Conservation (phyloP, 1,140 invertebrate species). For the Drosophila pruinosa region DNA sequence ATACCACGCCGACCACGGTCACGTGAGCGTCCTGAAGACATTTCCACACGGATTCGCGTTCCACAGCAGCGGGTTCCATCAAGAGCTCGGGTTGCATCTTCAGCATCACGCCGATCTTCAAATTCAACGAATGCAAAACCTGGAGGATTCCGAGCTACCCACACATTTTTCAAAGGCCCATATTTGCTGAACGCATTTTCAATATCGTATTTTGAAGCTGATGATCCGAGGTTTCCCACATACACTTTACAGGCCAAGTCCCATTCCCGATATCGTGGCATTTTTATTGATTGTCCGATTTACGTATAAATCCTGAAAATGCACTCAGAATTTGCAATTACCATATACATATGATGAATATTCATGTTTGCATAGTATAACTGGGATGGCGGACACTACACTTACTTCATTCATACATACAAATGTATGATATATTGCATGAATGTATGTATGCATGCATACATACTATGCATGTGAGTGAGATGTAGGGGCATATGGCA, state of each 20-base stretch:
- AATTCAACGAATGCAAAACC: constrained; percentile 99
- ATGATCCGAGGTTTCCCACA: constrained; percentile 96
- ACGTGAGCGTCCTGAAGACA: constrained; percentile 92
- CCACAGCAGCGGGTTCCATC: constrained; percentile 96
- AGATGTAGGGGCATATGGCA: constrained; percentile 5
- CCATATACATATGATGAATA: not conserved
- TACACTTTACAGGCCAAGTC: constrained; percentile 98
- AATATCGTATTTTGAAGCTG: constrained; percentile 95
- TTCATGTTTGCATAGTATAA: not conserved
- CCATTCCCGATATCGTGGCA: constrained; percentile 94
- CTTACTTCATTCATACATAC: not conserved
- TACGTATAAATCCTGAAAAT: not conserved
- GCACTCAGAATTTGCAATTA: not conserved
- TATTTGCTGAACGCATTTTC: constrained; percentile 97
- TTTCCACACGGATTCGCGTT: constrained; percentile 91
- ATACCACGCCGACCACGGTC: constrained; percentile 10
- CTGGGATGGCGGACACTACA: not conserved
- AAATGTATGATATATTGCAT: too few relatives aligned
- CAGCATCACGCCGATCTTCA: constrained; percentile 98
- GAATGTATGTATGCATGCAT: not conserved
- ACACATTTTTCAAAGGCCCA: constrained; percentile 96
- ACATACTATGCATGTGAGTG: not conserved
- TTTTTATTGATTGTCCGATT: constrained; percentile 46
- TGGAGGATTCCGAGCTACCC: constrained; percentile 97
- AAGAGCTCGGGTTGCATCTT: constrained; percentile 96